Conservation (phyloP, 2,113 vertebrate genomes). For the Pan paniscus region DNA sequence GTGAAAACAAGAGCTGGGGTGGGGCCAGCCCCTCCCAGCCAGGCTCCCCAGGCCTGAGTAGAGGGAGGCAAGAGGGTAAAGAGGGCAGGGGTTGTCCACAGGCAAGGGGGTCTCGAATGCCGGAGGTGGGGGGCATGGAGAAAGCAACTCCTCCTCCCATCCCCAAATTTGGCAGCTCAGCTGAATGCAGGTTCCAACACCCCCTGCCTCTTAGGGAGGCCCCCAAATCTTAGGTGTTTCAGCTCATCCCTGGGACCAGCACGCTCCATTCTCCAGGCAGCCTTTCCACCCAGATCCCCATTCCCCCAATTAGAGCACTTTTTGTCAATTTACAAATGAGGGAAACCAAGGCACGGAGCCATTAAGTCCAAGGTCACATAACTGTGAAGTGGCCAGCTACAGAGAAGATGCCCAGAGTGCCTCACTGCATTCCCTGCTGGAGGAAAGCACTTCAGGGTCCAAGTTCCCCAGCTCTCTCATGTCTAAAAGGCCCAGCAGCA, state of each 20-base stretch:
- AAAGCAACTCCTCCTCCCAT: not conserved
- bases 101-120: not conserved
- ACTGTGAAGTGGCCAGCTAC: not conserved
- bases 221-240: not conserved
- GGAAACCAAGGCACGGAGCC: not conserved
- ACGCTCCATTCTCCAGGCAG: not conserved
- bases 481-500: not conserved
- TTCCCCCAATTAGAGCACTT: not conserved
- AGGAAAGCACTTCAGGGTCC: not conserved
- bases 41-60: not conserved
- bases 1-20: not conserved
- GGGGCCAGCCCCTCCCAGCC: rapidly evolving
- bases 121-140: rapidly evolving
- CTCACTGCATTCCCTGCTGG: not conserved
- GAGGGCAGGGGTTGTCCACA: too few relatives aligned
- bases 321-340: not conserved
- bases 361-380: not conserved
- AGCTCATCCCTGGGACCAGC: not conserved
- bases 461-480: not conserved
- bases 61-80: not conserved
- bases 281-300: not conserved
- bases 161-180: not conserved
- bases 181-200: not conserved
- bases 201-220: not conserved
- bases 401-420: rapidly evolving